These are phyloP conservation scores for Xerus inauris DNA, from an alignment of 2,113 vertebrate genomes.

Conservation along the genomic window DNA sequence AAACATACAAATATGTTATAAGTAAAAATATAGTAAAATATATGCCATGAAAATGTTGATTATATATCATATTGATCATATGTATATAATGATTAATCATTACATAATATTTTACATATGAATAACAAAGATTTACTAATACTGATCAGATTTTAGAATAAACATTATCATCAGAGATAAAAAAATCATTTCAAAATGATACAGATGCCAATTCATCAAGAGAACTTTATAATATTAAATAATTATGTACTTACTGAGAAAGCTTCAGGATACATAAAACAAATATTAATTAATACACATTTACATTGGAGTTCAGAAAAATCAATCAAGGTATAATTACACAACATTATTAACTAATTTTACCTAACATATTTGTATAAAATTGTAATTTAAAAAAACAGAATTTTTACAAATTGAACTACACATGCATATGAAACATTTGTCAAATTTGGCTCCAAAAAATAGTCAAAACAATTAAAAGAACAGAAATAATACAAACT, in stretches of 20 bases:
- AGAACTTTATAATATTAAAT: not conserved
- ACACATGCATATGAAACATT: not conserved
- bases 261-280: not conserved
- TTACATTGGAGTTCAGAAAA: not conserved
- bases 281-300: not conserved
- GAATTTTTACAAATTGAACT: not conserved
- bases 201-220: not conserved
- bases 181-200: not conserved
- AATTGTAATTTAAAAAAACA: not conserved
- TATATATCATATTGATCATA: not conserved
- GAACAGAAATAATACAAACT: not conserved
- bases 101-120: not conserved
- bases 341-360: not conserved
- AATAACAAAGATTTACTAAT: no score
- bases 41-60: not conserved
- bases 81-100: not conserved
- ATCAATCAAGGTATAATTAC: not conserved
- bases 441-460: not conserved
- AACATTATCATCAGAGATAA: not conserved
- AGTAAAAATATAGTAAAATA: not conserved
- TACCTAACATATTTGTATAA: not conserved
- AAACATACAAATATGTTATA: not conserved
- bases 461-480: not conserved
- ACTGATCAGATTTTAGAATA: not conserved
- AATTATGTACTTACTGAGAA: not conserved